A percentile compares a stretch with the other conserved stretches of the same genome.
Evolutionary conservation across 1,140 invertebrate species (phyloP).

Genomic region (Hyles vespertilio): DNA sequence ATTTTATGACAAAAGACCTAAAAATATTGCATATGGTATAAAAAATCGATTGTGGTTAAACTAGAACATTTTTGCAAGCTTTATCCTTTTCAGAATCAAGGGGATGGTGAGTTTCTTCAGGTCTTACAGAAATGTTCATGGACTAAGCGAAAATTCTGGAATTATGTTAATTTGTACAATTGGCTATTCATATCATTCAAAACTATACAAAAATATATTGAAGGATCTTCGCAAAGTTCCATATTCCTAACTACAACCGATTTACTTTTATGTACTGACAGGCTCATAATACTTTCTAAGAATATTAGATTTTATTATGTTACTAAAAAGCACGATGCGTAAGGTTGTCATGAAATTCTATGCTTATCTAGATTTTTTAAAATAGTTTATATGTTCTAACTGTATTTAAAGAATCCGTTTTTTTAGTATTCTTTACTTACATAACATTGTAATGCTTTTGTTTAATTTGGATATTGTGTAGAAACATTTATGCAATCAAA

Average conservation of each 20-base stretch:
- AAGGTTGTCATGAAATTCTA: constrained; percentile 23
- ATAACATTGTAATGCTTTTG: neutral
- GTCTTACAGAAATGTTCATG: constrained; percentile 64
- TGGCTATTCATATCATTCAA: neutral
- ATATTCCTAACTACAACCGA: constrained; percentile 40
- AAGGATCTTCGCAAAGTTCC: constrained; percentile 43
- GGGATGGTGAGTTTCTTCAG: constrained; percentile 65
- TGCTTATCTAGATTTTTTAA: neutral
- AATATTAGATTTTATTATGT: too few species aligned
- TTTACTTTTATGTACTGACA: neutral
- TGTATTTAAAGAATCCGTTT: neutral
- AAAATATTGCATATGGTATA: neutral
- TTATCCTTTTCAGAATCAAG: constrained; percentile 62
- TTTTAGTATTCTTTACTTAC: neutral
- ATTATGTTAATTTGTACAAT: constrained; percentile 1
- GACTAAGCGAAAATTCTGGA: constrained; percentile 46
- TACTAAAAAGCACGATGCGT: constrained; percentile 16
- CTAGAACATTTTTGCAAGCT: constrained; percentile 63
- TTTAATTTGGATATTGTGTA: constrained; percentile 3
- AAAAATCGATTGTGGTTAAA: constrained; percentile 43
- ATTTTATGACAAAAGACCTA: too few species aligned
- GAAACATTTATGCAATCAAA: constrained; percentile 7
- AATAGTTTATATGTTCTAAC: neutral
- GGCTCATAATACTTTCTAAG: neutral
- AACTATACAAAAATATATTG: neutral